Evolutionary conservation across 2,113 vertebrate species (phyloP).

Genomic region (Nyctibius bracteatus): DNA sequence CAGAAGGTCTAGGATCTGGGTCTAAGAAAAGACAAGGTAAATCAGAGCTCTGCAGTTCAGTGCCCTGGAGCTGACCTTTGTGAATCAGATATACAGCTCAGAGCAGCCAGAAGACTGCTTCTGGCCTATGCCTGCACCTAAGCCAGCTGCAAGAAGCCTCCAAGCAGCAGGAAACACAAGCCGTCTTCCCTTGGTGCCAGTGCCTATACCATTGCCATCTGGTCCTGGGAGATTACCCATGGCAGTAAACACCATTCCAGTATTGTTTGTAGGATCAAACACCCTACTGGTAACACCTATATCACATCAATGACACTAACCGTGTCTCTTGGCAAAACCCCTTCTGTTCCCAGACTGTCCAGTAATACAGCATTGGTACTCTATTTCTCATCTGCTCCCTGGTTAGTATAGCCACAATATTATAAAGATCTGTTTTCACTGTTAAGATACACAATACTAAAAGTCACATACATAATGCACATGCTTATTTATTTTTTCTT

Average conservation of each 20-base stretch:
- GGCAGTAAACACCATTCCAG: neutral
- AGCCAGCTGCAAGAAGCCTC: neutral
- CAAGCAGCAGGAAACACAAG: neutral
- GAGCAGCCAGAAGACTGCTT: neutral
- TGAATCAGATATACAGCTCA: neutral
- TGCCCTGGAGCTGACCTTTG: neutral
- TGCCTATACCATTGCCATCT: neutral
- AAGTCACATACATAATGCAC: neutral
- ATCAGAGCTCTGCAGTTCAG: neutral
- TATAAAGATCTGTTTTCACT: neutral
- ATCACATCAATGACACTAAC: neutral
- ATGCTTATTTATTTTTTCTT: slow-evolving; percentile 15
- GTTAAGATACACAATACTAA: neutral
- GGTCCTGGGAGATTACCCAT: neutral
- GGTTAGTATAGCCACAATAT: slow-evolving; percentile 29
- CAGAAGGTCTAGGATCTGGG: neutral
- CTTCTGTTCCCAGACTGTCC: slow-evolving; percentile 44
- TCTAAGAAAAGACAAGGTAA: neutral
- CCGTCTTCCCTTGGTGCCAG: neutral
- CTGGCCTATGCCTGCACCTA: neutral
- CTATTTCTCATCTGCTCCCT: neutral
- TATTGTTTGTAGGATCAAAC: slow-evolving; percentile 6
- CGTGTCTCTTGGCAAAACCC: neutral
- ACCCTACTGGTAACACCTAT: neutral
- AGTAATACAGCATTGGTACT: slow-evolving; percentile 35